Conservation (phyloP, 2,888 invertebrate species). For the Cerastis rubricosa region DNA sequence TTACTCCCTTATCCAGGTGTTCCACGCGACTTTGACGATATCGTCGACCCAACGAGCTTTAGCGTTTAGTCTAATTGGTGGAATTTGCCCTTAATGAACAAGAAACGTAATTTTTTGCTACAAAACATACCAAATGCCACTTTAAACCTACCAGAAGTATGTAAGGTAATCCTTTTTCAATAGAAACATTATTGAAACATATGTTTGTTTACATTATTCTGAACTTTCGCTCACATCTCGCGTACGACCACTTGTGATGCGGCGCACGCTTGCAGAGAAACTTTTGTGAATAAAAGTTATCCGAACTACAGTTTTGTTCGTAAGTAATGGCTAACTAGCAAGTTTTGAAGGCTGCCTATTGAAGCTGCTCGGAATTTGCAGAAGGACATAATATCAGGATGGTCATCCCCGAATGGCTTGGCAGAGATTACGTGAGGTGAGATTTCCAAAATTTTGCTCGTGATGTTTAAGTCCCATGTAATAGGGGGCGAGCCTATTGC, state of each 20-base stretch:
- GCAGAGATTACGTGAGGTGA: too few relatives aligned
- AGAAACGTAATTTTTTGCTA: conserved; percentile 16
- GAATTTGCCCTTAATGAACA: background rate
- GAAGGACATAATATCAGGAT: background rate
- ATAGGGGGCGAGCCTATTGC: background rate
- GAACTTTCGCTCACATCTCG: conserved; percentile 47
- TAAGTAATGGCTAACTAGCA: background rate
- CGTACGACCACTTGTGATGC: conserved; percentile 35
- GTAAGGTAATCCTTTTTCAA: conserved; percentile 12
- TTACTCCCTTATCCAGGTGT: too few relatives aligned
- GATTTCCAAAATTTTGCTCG: background rate
- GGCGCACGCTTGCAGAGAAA: conserved; percentile 34
- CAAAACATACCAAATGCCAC: background rate
- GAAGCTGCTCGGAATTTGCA: conserved; percentile 7
- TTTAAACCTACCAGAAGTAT: conserved; percentile 4
- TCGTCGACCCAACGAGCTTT: too few relatives aligned
- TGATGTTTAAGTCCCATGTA: background rate
- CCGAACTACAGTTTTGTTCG: conserved; percentile 3
- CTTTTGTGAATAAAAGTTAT: conserved; percentile 45
- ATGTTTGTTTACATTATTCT: conserved; percentile 24
- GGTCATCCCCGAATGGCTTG: background rate
- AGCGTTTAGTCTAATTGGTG: too few relatives aligned
- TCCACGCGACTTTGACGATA: too few relatives aligned
- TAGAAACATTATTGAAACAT: conserved; percentile 35
- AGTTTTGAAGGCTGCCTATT: background rate